A percentile compares a stretch with the other conserved stretches of the same genome.
These are phyloP conservation scores for Eriocheir sinensis DNA, from an alignment of 1,140 invertebrate species.

Conservation along the genomic window DNA sequence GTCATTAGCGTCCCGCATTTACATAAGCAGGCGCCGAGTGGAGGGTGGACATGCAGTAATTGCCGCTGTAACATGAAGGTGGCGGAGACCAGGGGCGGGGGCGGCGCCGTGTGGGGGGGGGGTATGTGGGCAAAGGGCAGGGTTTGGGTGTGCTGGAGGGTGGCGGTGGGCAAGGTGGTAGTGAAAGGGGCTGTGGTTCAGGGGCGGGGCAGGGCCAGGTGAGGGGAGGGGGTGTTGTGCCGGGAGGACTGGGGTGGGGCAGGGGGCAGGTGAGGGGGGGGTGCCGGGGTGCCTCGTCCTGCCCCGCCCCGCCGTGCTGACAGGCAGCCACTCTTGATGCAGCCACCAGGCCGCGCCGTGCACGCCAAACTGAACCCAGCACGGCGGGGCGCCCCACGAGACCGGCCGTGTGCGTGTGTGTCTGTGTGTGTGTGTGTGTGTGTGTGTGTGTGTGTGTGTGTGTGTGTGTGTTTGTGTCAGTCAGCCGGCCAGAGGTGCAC, in stretches of 20 bases:
- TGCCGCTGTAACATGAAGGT: background rate
- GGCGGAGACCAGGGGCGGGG: background rate
- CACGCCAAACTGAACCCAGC: no score
- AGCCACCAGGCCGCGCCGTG: no score
- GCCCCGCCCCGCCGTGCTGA: no score
- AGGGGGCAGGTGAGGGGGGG: no score
- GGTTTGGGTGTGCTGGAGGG: no score
- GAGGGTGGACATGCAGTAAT: background rate
- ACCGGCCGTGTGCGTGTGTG: background rate
- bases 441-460: no score
- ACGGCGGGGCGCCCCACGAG: no score
- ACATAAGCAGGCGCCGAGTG: background rate
- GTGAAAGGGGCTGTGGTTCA: background rate
- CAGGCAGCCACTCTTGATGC: background rate
- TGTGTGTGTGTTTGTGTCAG: no score
- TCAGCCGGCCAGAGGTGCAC: no score
- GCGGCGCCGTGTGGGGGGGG: background rate
- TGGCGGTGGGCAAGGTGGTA: no score
- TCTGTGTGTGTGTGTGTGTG: no score
- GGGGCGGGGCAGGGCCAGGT: background rate
- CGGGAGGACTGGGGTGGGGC: no score
- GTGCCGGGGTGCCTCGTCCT: background rate
- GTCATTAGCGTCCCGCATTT: background rate
- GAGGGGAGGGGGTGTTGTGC: background rate
- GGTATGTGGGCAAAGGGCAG: background rate